Conservation (phyloP, 2,888 invertebrate species). For the Resseliella maxima region DNA sequence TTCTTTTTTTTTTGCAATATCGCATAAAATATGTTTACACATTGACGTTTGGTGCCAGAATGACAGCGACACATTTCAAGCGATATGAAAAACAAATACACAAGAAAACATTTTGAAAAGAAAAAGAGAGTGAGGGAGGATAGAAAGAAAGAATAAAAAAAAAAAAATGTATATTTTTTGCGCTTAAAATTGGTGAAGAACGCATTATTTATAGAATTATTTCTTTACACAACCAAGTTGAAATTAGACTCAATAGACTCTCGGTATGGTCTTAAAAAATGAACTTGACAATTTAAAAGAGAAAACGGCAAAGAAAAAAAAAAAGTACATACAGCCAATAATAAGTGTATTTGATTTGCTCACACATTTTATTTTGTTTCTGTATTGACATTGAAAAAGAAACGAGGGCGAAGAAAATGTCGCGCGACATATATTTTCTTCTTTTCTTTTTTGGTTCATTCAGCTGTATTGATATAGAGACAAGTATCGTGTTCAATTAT, state of each 20-base stretch:
- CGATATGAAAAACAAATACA: background rate
- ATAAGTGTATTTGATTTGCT: background rate
- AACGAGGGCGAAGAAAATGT: background rate
- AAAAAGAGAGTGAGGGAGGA: background rate
- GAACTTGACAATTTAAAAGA: background rate
- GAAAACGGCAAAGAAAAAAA: background rate
- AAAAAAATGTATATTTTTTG: background rate
- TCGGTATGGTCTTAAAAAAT: background rate
- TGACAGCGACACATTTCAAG: background rate
- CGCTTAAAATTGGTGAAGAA: background rate
- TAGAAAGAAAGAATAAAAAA: background rate
- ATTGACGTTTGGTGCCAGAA: background rate
- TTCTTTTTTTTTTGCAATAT: background rate
- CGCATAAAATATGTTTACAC: background rate
- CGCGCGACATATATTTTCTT: too few relatives aligned
- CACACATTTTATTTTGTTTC: background rate
- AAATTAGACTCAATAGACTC: background rate
- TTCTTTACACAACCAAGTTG: background rate
- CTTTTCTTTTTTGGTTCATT: too few relatives aligned
- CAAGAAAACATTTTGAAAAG: background rate
- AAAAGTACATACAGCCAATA: background rate
- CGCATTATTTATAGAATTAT: conserved; percentile 20
- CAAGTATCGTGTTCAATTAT: background rate
- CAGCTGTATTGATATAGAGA: background rate
- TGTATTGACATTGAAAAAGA: background rate